A percentile compares a stretch with the other conserved stretches of the same genome.
Conservation (phyloP, 2,113 vertebrate genomes). For the Pteruthius melanotis region DNA sequence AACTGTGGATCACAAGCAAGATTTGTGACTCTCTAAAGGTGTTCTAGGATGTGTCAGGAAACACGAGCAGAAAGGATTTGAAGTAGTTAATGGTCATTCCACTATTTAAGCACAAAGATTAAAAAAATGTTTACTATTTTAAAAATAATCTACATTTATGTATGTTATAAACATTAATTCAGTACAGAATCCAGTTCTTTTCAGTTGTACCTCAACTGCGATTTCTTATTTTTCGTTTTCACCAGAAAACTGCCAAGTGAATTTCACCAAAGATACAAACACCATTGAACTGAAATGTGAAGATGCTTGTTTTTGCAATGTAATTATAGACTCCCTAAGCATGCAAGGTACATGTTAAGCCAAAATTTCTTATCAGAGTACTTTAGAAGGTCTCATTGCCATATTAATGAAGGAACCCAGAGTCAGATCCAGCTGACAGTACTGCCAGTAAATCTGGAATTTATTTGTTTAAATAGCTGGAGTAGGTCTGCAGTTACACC, state of each 20-base stretch:
- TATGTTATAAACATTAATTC: background rate
- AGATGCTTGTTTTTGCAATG: background rate
- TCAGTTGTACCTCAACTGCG: background rate
- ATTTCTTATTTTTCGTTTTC: background rate
- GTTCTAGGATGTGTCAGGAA: background rate
- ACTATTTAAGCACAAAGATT: background rate
- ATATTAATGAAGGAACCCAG: background rate
- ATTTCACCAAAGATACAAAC: background rate
- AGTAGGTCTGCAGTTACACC: background rate
- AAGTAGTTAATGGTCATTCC: background rate
- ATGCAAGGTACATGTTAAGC: background rate
- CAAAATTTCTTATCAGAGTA: background rate
- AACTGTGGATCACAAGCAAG: background rate
- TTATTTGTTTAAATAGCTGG: background rate
- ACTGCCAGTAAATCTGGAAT: background rate
- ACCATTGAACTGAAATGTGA: background rate
- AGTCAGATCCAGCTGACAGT: background rate
- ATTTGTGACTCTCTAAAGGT: background rate
- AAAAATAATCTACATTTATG: background rate
- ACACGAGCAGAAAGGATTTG: background rate
- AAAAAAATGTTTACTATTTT: background rate
- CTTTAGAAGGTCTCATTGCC: background rate
- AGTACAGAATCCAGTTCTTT: background rate
- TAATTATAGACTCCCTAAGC: background rate
- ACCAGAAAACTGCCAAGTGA: background rate